These are phyloP conservation scores for Apus apus DNA, from an alignment of 2,113 vertebrate genomes.

Conservation along the genomic window DNA sequence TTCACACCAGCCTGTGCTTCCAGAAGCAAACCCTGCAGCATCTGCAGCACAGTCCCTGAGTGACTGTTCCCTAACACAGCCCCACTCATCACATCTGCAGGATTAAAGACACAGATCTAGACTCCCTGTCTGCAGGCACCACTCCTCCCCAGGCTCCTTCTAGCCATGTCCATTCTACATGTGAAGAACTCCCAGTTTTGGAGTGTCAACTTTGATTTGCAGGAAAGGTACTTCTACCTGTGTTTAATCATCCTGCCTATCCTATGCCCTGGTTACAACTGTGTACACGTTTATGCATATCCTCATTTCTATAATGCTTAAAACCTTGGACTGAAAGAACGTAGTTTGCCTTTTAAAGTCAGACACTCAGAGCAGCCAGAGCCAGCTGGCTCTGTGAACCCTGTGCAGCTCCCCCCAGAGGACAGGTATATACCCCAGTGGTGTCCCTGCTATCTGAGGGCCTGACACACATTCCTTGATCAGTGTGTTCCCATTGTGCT, in stretches of 20 bases:
- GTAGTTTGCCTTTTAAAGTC: background rate
- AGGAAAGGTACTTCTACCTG: background rate
- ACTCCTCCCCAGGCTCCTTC: background rate
- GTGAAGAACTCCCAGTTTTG: background rate
- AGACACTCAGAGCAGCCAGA: background rate
- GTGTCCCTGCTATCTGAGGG: background rate
- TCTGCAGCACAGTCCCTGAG: background rate
- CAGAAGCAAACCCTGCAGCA: background rate
- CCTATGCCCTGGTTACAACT: background rate
- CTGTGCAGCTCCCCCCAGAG: background rate
- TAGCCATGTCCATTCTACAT: background rate
- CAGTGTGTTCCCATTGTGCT: accelerated
- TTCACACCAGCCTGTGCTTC: background rate
- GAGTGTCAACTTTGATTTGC: background rate
- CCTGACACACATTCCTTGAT: background rate
- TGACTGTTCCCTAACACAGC: background rate
- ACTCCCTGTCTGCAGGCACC: background rate
- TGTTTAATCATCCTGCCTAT: background rate
- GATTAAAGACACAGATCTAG: background rate
- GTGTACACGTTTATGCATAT: background rate
- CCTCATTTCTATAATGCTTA: background rate
- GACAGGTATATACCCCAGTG: background rate
- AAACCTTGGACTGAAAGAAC: background rate
- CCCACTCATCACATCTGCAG: background rate
- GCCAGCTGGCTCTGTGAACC: background rate